These are phyloP conservation scores for Acanthaster planci DNA, from an alignment of 35 echinoderm and acorn worm genomes.

Conservation along the genomic window DNA sequence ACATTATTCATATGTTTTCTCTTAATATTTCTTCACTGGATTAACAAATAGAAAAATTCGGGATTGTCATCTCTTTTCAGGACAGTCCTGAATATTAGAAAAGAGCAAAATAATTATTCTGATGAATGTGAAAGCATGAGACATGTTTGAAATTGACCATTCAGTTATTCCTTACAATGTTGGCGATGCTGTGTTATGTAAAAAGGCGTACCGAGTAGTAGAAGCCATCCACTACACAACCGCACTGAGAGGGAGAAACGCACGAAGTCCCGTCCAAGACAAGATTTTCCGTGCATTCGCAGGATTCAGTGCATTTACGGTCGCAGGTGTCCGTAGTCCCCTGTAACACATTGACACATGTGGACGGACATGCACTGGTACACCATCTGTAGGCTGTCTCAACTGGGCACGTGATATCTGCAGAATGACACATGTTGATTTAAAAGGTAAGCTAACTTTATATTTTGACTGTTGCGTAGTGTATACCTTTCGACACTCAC, in stretches of 20 bases:
- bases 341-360: conserved; percentile 59
- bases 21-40: too few species aligned
- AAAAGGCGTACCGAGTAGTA: conserved; percentile 77
- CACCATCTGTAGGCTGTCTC: conserved; percentile 70
- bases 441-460: not conserved
- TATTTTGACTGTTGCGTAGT: too few species aligned
- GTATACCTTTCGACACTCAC: not conserved
- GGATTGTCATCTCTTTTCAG: too few species aligned
- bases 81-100: too few species aligned
- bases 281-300: conserved; percentile 65
- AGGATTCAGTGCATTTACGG: conserved; percentile 76
- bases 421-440: not conserved
- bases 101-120: too few species aligned
- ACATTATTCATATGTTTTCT: too few species aligned
- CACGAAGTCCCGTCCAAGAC: conserved; percentile 74
- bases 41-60: too few species aligned
- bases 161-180: too few species aligned
- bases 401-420: conserved; percentile 59
- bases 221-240: conserved; percentile 79
- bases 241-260: conserved; percentile 59
- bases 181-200: too few species aligned
- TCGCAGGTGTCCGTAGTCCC: conserved; percentile 55
- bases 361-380: conserved; percentile 48
- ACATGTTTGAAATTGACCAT: too few species aligned
- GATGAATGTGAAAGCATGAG: too few species aligned